A percentile compares a stretch with the other conserved stretches of the same genome.
phyloP scores from a whole-genome alignment of 2,797 vertebrate genomes.

The Peromyscus eremicus region DNA sequence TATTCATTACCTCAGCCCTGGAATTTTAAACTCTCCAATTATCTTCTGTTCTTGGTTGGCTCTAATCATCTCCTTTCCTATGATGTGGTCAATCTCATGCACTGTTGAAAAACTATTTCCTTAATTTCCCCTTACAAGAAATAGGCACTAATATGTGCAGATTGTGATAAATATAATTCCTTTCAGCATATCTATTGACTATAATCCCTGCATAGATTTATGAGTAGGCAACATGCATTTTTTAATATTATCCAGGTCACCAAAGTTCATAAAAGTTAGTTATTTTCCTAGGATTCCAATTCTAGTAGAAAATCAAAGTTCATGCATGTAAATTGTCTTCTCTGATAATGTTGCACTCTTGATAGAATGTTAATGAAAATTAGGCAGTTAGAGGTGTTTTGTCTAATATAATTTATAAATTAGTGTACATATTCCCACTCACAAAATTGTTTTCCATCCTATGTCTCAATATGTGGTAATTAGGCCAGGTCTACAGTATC shows the following conservation, averaged over 20 bases:
- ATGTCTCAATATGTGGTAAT: background rate
- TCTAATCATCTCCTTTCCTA: background rate
- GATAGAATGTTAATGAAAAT: background rate
- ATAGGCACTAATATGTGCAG: background rate
- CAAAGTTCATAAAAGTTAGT: background rate
- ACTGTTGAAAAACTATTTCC: background rate
- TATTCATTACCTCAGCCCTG: background rate
- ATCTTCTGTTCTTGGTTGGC: fast-evolving
- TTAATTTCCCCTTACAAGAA: background rate
- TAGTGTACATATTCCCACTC: background rate
- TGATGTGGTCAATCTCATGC: background rate
- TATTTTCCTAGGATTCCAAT: background rate
- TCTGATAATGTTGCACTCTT: background rate
- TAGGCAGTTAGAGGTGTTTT: background rate
- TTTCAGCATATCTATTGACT: background rate
- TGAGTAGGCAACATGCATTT: background rate
- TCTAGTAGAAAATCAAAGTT: background rate
- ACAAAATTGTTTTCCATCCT: background rate
- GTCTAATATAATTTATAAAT: background rate
- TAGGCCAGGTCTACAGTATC: too few relatives aligned
- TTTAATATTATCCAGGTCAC: background rate
- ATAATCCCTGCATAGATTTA: background rate
- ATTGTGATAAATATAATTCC: background rate
- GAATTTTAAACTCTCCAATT: background rate
- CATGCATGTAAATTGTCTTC: background rate